Conservation (phyloP, 1,140 invertebrate genomes). For the Hylaeus anthracinus region DNA sequence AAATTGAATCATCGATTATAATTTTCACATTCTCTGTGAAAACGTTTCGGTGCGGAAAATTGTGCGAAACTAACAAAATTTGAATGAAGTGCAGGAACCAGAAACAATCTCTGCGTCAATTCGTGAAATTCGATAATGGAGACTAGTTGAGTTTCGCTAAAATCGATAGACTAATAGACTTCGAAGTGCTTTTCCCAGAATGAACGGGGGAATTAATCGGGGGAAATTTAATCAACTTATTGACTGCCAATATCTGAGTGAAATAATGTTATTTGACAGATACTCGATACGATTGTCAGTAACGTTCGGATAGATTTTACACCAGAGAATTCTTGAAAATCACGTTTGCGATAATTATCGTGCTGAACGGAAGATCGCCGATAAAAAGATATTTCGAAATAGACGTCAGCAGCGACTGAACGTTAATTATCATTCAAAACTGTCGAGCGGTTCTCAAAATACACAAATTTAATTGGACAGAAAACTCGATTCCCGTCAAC, state of each 20-base stretch:
- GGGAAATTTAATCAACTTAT: neutral
- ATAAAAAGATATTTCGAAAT: too few relatives aligned
- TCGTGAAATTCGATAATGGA: neutral
- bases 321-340: neutral
- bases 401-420: neutral
- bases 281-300: neutral
- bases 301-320: neutral
- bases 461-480: slow-evolving; percentile 1
- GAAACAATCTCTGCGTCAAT: neutral
- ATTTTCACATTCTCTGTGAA: too few relatives aligned
- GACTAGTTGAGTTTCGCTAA: neutral
- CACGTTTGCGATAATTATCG: too few relatives aligned
- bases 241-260: neutral
- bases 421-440: neutral
- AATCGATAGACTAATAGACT: too few relatives aligned
- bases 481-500: neutral
- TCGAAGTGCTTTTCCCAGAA: neutral
- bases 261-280: neutral
- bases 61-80: too few relatives aligned
- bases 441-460: neutral
- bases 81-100: too few relatives aligned
- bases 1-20: too few relatives aligned
- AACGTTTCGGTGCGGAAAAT: too few relatives aligned
- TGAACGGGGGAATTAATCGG: neutral
- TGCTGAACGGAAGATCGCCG: too few relatives aligned